Percentiles rank a stretch among this genome's conserved stretches.
Evolutionary conservation across 1,140 invertebrate species (phyloP).

Genomic region (Drosophila lacertosa): DNA sequence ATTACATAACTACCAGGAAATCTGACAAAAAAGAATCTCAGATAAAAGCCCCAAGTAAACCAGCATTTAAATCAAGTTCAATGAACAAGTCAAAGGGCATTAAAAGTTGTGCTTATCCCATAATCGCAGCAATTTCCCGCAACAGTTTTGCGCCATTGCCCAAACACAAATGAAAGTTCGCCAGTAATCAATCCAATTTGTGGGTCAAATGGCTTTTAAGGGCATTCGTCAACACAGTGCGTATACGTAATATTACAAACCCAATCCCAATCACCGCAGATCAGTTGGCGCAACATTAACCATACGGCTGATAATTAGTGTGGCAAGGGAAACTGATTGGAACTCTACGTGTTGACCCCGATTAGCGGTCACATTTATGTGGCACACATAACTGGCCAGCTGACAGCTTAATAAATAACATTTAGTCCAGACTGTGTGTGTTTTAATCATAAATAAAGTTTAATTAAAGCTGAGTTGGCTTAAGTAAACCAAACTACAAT

Average conservation of each 20-base stretch:
- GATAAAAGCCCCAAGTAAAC: background rate
- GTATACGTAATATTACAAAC: constrained; percentile 26
- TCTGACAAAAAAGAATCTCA: background rate
- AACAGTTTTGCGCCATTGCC: constrained; percentile 34
- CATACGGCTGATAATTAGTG: constrained; percentile 1
- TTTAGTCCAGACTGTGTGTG: constrained; percentile 6
- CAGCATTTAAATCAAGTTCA: constrained; percentile 5
- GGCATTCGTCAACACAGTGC: background rate
- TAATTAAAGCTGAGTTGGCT: constrained; percentile 25
- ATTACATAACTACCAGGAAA: background rate
- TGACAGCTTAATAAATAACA: constrained; percentile 1
- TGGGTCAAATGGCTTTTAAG: constrained; percentile 1
- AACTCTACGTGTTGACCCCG: background rate
- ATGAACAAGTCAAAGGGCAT: constrained; percentile 18
- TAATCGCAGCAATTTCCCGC: constrained; percentile 14
- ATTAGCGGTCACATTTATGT: background rate
- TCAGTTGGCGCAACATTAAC: background rate
- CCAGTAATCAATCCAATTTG: constrained; percentile 31
- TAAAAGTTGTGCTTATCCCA: constrained; percentile 14
- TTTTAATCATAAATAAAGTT: constrained; percentile 24
- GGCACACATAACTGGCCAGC: background rate
- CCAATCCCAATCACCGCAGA: background rate
- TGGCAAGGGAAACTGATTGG: background rate
- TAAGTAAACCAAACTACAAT: constrained; percentile 25
- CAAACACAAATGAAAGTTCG: constrained; percentile 16